A percentile compares a stretch with the other conserved stretches of the same genome.
Conservation (phyloP, 64 coral and sea anemone genomes). For the Montipora foliosa region DNA sequence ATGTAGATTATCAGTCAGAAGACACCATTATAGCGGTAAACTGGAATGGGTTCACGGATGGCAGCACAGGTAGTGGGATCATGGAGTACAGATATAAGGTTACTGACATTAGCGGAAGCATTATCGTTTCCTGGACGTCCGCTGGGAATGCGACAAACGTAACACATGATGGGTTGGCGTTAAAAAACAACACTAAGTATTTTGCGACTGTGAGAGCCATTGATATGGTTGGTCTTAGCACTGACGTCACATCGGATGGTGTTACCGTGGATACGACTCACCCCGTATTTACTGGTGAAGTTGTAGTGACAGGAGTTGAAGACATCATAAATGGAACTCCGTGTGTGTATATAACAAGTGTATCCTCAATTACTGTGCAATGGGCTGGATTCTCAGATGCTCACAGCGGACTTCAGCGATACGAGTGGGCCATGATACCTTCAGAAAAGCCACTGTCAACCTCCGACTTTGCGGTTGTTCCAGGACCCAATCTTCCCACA, state of each 20-base stretch:
- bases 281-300: slow-evolving; percentile 74
- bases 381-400: slow-evolving; percentile 69
- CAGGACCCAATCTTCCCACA: slow-evolving; percentile 59
- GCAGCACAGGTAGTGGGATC: slow-evolving; percentile 73
- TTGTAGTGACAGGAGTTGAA: slow-evolving; percentile 49
- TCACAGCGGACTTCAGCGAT: slow-evolving; percentile 54
- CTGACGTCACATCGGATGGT: slow-evolving; percentile 48
- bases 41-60: slow-evolving; percentile 84
- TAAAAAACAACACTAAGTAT: slow-evolving; percentile 55
- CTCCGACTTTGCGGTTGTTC: slow-evolving; percentile 42
- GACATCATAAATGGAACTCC: slow-evolving; percentile 38
- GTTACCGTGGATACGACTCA: slow-evolving; percentile 68
- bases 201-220: slow-evolving; percentile 59
- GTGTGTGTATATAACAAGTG: slow-evolving; percentile 63
- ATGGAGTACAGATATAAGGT: slow-evolving; percentile 78
- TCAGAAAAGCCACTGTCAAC: background rate
- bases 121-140: slow-evolving; percentile 83
- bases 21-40: slow-evolving; percentile 62
- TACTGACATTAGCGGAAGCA: slow-evolving; percentile 53
- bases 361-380: slow-evolving; percentile 26
- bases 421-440: slow-evolving; percentile 63
- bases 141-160: slow-evolving; percentile 55
- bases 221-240: slow-evolving; percentile 63
- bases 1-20: slow-evolving; percentile 73
- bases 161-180: slow-evolving; percentile 16